Evolutionary conservation across 92 coral and sea anemone genomes (phyloP).

Genomic region (Ricordea florida): DNA sequence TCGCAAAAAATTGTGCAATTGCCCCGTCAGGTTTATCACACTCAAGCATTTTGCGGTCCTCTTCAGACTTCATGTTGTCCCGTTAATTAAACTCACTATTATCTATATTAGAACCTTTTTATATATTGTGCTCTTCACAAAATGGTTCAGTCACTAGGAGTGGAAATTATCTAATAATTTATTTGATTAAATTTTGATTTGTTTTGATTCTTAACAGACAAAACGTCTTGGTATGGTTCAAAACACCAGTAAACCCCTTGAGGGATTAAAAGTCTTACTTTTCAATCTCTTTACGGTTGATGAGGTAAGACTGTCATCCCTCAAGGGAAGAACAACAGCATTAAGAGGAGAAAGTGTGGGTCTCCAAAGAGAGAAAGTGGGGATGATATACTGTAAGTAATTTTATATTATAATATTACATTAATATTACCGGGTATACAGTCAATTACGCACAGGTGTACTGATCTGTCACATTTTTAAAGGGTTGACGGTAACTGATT

Average conservation of each 20-base stretch:
- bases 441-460: no score
- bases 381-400: conserved; percentile 25
- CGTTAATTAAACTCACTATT: no score
- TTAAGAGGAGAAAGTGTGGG: conserved; percentile 29
- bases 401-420: not conserved
- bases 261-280: conserved; percentile 31
- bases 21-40: no score
- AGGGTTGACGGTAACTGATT: no score
- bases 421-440: no score
- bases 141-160: not conserved
- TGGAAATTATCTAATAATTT: not conserved
- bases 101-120: no score
- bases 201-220: not conserved
- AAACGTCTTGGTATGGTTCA: not conserved
- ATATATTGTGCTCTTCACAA: no score
- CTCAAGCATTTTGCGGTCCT: no score
- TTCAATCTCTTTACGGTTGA: conserved; percentile 20
- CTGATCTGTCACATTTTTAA: no score
- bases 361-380: conserved; percentile 27
- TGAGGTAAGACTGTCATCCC: conserved; percentile 31
- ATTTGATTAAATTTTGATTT: no score
- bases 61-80: no score
- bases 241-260: conserved; percentile 26
- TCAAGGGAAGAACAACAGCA: conserved; percentile 35
- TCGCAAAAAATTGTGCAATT: no score